A percentile compares a stretch with the other conserved stretches of the same genome.
These are phyloP conservation scores for Pseudomyrmex cubaensis DNA, from an alignment of 1,140 invertebrate genomes.

Conservation along the genomic window DNA sequence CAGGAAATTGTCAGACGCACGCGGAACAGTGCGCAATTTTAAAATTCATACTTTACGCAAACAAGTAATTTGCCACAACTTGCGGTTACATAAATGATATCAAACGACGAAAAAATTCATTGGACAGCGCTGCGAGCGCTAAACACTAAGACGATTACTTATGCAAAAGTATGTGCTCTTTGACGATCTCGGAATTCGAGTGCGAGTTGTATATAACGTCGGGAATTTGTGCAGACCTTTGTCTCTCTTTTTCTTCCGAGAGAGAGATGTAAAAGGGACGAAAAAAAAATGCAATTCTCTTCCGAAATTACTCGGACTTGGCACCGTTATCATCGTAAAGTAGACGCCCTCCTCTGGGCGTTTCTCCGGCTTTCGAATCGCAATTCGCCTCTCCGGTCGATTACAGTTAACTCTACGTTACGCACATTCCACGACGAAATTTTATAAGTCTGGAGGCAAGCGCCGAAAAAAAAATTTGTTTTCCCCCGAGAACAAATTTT, in stretches of 20 bases:
- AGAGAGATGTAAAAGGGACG: background rate
- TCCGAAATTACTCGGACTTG: slow-evolving; percentile 43
- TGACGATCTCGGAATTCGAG: slow-evolving; percentile 2
- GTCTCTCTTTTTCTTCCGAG: background rate
- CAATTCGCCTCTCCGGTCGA: slow-evolving; percentile 51
- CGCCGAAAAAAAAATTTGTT: background rate
- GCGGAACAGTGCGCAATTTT: background rate
- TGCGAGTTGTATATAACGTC: background rate
- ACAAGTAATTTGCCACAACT: background rate
- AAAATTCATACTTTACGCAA: slow-evolving; percentile 18
- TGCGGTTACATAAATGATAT: slow-evolving; percentile 17
- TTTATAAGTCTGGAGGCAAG: slow-evolving; percentile 26
- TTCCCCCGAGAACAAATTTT: too few relatives aligned
- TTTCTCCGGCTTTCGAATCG: slow-evolving; percentile 36
- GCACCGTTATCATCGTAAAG: slow-evolving; percentile 63
- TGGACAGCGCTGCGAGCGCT: background rate
- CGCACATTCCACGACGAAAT: slow-evolving; percentile 49
- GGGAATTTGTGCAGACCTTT: background rate
- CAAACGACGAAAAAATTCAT: background rate
- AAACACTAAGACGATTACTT: background rate
- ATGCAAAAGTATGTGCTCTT: background rate
- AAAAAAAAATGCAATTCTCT: slow-evolving; percentile 51
- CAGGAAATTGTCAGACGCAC: background rate
- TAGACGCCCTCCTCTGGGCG: slow-evolving; percentile 5
- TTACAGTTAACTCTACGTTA: slow-evolving; percentile 60